Evolutionary conservation across 2,888 invertebrate genomes (phyloP).

Genomic region (Rhagium mordax): DNA sequence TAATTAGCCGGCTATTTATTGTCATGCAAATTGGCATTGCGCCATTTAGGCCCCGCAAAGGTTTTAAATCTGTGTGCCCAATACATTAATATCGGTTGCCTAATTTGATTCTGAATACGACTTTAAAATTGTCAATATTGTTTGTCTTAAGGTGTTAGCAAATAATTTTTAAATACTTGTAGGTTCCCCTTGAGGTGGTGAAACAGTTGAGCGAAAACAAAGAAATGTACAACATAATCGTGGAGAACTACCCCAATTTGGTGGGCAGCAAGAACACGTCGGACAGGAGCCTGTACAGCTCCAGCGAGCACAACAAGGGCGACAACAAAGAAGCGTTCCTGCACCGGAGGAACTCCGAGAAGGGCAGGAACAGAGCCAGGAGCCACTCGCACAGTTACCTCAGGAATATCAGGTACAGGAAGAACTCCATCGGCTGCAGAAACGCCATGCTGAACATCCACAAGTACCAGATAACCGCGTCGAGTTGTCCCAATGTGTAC

Average conservation of each 20-base stretch:
- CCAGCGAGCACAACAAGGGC: background rate
- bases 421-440: constrained; percentile 89
- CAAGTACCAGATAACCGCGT: constrained; percentile 86
- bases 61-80: background rate
- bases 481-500: constrained; percentile 93
- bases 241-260: constrained; percentile 76
- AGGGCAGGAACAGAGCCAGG: constrained; percentile 62
- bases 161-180: background rate
- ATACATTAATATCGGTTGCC: background rate
- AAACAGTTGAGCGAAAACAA: constrained; percentile 76
- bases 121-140: background rate
- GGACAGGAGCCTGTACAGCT: background rate
- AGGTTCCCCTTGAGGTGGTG: constrained; percentile 22
- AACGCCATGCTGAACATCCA: constrained; percentile 89
- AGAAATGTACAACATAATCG: constrained; percentile 77
- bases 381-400: constrained; percentile 77
- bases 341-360: constrained; percentile 5
- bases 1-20: background rate
- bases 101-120: background rate
- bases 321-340: constrained; percentile 1
- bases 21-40: background rate
- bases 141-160: background rate
- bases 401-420: constrained; percentile 80
- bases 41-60: background rate
- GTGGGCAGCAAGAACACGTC: background rate